Conservation (phyloP, 2,888 invertebrate genomes). For the Axea sp. region DNA sequence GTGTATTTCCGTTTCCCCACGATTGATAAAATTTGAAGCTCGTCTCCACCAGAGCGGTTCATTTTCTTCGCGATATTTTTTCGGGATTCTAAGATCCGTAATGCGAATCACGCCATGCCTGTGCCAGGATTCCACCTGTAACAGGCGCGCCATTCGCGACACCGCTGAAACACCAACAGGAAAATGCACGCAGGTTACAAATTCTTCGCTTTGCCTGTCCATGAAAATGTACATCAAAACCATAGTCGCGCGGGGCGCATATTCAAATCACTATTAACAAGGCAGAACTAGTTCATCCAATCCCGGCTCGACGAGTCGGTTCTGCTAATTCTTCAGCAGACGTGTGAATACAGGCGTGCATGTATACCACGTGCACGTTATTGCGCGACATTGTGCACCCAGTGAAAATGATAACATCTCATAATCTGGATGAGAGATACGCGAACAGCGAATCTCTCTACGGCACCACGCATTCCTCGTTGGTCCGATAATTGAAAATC, state of each 20-base stretch:
- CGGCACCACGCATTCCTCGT: constrained; percentile 63
- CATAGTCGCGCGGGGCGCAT: constrained; percentile 10
- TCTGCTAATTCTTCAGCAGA: constrained; percentile 53
- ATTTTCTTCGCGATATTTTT: no score
- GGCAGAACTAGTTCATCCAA: constrained; percentile 32
- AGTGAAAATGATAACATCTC: constrained; percentile 67
- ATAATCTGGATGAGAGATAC: constrained; percentile 68
- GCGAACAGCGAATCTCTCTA: constrained; percentile 61
- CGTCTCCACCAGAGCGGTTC: no score
- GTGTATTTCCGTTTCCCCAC: no score
- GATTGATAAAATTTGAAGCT: no score
- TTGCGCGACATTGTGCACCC: constrained; percentile 60
- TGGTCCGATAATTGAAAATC: constrained; percentile 70
- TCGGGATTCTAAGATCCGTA: no score
- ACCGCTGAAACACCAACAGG: no score
- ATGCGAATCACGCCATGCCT: no score
- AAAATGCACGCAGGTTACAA: constrained; percentile 15
- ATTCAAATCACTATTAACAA: constrained; percentile 42
- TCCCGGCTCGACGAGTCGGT: constrained; percentile 25
- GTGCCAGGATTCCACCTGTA: no score
- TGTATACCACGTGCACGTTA: constrained; percentile 50
- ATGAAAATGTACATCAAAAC: constrained; percentile 22
- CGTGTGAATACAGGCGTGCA: constrained; percentile 54
- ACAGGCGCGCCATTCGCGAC: no score
- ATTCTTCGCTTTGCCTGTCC: constrained; percentile 13